Conservation (phyloP, 2,888 invertebrate species). For the Dryomyza anilis region DNA sequence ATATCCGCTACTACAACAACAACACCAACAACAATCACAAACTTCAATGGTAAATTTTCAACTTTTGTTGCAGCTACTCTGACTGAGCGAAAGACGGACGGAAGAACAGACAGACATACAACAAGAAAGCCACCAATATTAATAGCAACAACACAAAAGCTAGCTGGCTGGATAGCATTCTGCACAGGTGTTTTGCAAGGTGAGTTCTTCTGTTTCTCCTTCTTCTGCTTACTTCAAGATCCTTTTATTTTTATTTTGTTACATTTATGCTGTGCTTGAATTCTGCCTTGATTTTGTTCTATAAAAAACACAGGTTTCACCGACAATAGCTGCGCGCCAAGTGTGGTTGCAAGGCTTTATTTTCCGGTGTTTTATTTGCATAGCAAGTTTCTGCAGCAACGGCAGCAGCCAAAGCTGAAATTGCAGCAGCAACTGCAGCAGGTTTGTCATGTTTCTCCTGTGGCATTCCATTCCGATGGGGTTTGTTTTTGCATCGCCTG, state of each 20-base stretch:
- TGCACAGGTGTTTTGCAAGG: too few species aligned
- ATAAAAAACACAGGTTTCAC: background rate
- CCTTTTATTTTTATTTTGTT: background rate
- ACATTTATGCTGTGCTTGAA: background rate
- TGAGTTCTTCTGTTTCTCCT: background rate
- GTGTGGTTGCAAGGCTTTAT: background rate
- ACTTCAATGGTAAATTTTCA: too few species aligned
- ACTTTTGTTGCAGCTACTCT: too few species aligned
- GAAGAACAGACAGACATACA: too few species aligned
- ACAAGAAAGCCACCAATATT: too few species aligned
- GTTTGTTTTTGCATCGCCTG: background rate
- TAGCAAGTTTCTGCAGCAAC: background rate
- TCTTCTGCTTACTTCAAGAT: background rate
- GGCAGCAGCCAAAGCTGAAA: too few species aligned
- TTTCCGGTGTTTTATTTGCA: background rate
- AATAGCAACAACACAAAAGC: too few species aligned
- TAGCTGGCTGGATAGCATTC: too few species aligned
- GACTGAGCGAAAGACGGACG: too few species aligned
- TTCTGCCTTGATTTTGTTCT: conserved; percentile 10
- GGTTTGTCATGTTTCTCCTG: background rate
- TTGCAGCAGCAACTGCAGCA: background rate
- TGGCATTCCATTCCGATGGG: too few species aligned
- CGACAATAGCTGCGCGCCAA: background rate
- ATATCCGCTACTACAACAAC: background rate
- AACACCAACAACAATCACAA: conserved; percentile 8